Evolutionary conservation across 2,888 invertebrate species (phyloP).

Genomic region (Automeris io): DNA sequence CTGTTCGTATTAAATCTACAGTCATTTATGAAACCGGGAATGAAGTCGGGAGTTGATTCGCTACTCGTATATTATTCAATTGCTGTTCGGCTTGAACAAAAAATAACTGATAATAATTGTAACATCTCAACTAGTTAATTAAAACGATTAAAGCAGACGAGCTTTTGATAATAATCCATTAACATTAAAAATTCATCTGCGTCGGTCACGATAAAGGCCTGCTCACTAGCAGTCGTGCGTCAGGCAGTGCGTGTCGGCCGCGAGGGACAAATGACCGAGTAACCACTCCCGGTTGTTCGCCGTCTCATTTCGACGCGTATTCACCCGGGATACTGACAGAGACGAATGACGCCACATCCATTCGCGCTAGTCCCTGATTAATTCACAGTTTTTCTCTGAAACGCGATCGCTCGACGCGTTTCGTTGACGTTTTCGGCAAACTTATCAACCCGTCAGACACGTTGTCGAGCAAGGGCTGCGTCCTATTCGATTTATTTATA

Average conservation of each 20-base stretch:
- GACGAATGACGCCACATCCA: slow-evolving; percentile 53
- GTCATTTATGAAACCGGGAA: neutral
- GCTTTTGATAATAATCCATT: slow-evolving; percentile 7
- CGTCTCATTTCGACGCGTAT: slow-evolving; percentile 45
- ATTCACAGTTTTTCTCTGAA: slow-evolving; percentile 70
- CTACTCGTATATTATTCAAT: neutral
- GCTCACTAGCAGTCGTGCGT: slow-evolving; percentile 34
- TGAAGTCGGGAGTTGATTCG: neutral
- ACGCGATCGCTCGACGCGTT: slow-evolving; percentile 48
- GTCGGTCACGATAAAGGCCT: slow-evolving; percentile 31
- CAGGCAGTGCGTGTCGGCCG: slow-evolving; percentile 50
- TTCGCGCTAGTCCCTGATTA: slow-evolving; percentile 61
- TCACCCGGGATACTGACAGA: slow-evolving; percentile 46
- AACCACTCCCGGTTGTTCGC: slow-evolving; percentile 59
- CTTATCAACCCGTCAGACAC: slow-evolving; percentile 47
- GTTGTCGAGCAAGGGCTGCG: slow-evolving; percentile 27
- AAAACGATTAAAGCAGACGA: neutral
- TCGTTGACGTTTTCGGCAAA: slow-evolving; percentile 56
- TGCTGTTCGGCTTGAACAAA: neutral
- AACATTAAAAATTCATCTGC: slow-evolving; percentile 20
- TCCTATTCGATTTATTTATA: slow-evolving; percentile 25
- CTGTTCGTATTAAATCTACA: neutral
- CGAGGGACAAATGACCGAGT: slow-evolving; percentile 61
- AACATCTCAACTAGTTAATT: neutral
- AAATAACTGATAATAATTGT: neutral